phyloP scores from a whole-genome alignment of 2,888 invertebrate genomes.

The Cinara cedri region DNA sequence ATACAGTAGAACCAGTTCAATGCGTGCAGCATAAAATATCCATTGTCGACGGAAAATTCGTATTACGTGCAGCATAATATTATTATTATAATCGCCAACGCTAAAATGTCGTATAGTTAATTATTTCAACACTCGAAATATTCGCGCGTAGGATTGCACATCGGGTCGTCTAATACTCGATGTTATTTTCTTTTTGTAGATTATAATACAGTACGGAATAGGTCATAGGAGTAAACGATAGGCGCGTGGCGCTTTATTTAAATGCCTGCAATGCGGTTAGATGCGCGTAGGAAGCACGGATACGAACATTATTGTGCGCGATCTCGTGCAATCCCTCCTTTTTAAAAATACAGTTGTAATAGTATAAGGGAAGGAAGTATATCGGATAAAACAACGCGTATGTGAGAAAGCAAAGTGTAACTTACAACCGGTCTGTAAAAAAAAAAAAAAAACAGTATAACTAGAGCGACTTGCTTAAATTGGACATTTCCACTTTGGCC shows the following conservation, averaged over 20 bases:
- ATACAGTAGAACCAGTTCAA: too few relatives aligned
- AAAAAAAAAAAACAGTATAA: constrained; percentile 39
- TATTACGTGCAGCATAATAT: background rate
- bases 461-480: constrained; percentile 53
- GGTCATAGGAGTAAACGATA: background rate
- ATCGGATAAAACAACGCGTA: constrained; percentile 1
- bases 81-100: background rate
- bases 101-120: background rate
- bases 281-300: constrained; percentile 11
- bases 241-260: background rate
- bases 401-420: constrained; percentile 27
- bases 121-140: constrained; percentile 1
- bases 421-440: constrained; percentile 44
- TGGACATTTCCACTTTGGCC: constrained; percentile 53
- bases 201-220: too few relatives aligned
- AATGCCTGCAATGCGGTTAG: background rate
- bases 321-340: background rate
- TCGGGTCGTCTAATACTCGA: too few relatives aligned
- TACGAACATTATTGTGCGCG: background rate
- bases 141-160: background rate
- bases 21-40: background rate
- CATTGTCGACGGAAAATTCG: background rate
- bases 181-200: too few relatives aligned
- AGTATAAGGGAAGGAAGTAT: constrained; percentile 9
- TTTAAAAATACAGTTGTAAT: background rate